Evolutionary conservation across 1,140 invertebrate species (phyloP), one percentile per base, ranked within the genome.

Genomic region (Thaumetopoea pityocampa): DNA sequence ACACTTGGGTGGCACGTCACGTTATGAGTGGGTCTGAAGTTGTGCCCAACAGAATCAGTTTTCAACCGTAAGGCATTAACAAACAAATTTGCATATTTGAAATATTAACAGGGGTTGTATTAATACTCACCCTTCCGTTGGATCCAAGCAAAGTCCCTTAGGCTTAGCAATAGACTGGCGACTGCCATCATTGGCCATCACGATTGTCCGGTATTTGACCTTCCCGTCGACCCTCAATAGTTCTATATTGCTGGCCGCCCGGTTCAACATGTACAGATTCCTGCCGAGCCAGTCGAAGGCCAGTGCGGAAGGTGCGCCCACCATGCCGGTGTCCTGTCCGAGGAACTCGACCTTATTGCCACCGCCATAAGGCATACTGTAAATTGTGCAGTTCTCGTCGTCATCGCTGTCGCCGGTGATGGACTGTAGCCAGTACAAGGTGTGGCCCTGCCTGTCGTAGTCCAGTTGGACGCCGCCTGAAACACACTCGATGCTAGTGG

Each of bases 281-380:
- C 96, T 86, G 4, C 97, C 96, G 15, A 99, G 87, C 97, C 97
- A 99, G 70, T 99, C 98, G 66, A 98, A 94, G 0, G 97, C 97
- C 16, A 99, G 90, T 1, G 94, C 90, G 24, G 95, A 95, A 0
- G 97, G 95, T 0, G 95, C 91, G 0, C 97, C 97, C 14, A 98
- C 92, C 16, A 98, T 90, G 4, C 96, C 95, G 3, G 89, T 89
- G 41, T 95, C 92, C 0, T 88, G 60, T 60, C 89, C 90, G 0
- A 97, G 88, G 66, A 98, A 94, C 60, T 94, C 91, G 0, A 93
- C 94, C 67, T 92, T 92, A 52, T 98, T 98, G 1, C 95, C 95
- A 6, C 94, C 95, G 26, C 91, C 92, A 29, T 98, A 92, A 1
- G 92, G 91, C 50, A 94, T 94, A 11, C 89, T 91, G 64, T 91